Conservation (phyloP, 2,797 vertebrate species). For the Psittacula derbiana region DNA sequence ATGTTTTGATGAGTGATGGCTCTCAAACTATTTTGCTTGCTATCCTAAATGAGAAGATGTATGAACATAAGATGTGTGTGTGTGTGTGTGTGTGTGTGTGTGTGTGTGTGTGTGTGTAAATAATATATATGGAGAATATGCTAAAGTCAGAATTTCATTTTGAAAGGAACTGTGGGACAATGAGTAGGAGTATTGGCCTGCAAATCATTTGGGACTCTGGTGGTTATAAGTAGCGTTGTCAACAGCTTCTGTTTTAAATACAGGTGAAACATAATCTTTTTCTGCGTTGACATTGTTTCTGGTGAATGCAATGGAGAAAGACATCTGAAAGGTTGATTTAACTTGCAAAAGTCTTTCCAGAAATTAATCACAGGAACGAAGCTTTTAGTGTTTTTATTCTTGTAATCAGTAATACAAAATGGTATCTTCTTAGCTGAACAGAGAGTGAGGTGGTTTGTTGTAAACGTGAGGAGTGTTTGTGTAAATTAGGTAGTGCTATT, state of each 20-base stretch:
- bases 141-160: not conserved
- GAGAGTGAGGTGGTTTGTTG: not conserved
- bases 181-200: not conserved
- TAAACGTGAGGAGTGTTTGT: not conserved
- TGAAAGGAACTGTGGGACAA: not conserved
- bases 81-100: not conserved
- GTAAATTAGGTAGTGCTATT: not conserved
- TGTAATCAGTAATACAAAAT: not conserved
- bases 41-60: not conserved
- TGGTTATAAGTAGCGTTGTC: not conserved
- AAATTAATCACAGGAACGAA: not conserved
- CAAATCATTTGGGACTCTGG: not conserved
- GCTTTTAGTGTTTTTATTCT: not conserved
- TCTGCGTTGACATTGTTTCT: not conserved
- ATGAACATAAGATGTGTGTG: not conserved
- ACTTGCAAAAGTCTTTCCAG: not conserved
- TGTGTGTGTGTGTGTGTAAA: not conserved
- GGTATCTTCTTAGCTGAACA: not conserved
- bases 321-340: not conserved
- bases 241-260: not conserved
- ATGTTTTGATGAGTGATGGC: rapidly evolving
- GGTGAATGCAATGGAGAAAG: not conserved
- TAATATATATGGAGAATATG: not conserved
- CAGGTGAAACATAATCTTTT: not conserved
- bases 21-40: not conserved